These are phyloP conservation scores for Hippocampus abdominalis DNA, from an alignment of 2,113 vertebrate species.

Conservation along the genomic window DNA sequence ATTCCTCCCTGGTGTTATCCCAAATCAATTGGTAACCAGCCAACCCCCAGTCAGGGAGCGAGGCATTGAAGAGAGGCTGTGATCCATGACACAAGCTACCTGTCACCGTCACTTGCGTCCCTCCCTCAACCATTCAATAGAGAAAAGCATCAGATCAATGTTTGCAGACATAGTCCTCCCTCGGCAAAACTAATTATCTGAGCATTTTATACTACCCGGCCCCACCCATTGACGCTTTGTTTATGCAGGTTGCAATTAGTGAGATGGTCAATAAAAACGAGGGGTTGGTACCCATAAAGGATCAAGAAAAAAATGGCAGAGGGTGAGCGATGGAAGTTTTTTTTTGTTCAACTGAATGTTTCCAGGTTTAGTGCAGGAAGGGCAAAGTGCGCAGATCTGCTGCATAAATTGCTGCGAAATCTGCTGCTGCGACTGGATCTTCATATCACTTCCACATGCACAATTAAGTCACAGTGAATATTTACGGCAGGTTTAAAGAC, in stretches of 20 bases:
- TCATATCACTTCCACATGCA: conserved; percentile 67
- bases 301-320: conserved; percentile 52
- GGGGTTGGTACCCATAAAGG: conserved; percentile 59
- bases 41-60: conserved; percentile 24
- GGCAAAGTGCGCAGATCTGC: conserved; percentile 24
- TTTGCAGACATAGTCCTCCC: conserved; percentile 43
- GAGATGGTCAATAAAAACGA: conserved; percentile 80
- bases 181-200: conserved; percentile 75
- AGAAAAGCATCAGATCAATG: conserved; percentile 70
- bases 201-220: conserved; percentile 63
- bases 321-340: conserved; percentile 32
- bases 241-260: conserved; percentile 79
- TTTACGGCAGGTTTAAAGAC: conserved; percentile 72
- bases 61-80: conserved; percentile 64
- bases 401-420: conserved; percentile 57
- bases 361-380: conserved; percentile 40
- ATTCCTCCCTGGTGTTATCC: conserved; percentile 50
- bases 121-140: conserved; percentile 52
- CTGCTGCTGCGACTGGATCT: conserved; percentile 54
- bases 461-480: conserved; percentile 76
- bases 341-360: conserved; percentile 24
- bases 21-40: conserved; percentile 59
- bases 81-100: conserved; percentile 68
- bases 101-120: conserved; percentile 56
- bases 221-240: conserved; percentile 62